Percentiles rank a stretch among this genome's conserved stretches.
Conservation (phyloP, 2,113 vertebrate species). For the Perca fluviatilis region DNA sequence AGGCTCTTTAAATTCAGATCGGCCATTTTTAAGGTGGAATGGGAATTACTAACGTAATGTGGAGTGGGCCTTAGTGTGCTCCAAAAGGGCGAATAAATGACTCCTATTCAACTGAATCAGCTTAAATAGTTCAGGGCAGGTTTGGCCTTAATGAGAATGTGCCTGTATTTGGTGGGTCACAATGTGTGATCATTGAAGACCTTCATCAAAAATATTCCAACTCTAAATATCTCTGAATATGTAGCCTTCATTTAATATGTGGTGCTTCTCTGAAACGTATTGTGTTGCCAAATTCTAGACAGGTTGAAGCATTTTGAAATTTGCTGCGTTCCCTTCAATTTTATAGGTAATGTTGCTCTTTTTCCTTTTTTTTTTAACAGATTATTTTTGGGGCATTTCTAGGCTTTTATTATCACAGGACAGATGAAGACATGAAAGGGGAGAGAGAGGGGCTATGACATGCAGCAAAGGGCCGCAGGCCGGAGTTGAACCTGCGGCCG, state of each 20-base stretch:
- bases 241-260: not conserved
- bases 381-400: no score
- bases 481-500: no score
- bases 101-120: slow-evolving; percentile 10
- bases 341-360: not conserved
- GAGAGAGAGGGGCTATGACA: no score
- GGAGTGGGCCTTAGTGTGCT: slow-evolving; percentile 36
- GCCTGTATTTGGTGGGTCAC: slow-evolving; percentile 3
- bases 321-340: not conserved
- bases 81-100: slow-evolving; percentile 24
- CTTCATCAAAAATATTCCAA: not conserved
- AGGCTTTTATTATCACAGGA: no score
- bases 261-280: not conserved
- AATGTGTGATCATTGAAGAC: not conserved
- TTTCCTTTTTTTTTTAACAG: no score
- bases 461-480: no score
- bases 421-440: no score
- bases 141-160: slow-evolving; percentile 7
- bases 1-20: slow-evolving; percentile 53
- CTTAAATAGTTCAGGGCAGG: slow-evolving; percentile 11
- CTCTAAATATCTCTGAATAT: not conserved
- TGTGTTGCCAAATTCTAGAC: not conserved
- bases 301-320: not conserved
- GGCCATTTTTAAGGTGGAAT: slow-evolving; percentile 45
- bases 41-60: slow-evolving; percentile 43